Evolutionary conservation across 1,140 invertebrate genomes (phyloP).

Genomic region (Cyclargus thomasi): DNA sequence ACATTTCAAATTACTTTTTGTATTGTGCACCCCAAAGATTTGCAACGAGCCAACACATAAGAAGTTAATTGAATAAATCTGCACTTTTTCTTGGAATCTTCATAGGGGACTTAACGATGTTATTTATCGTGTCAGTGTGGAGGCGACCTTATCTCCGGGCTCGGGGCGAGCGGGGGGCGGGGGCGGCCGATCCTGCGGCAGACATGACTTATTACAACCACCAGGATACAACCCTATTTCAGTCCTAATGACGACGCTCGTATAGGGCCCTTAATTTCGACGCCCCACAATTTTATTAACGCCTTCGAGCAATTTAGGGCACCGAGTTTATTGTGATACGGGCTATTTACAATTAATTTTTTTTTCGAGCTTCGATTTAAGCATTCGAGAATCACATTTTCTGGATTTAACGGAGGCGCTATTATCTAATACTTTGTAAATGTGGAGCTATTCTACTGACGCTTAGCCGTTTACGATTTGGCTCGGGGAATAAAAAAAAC

Average conservation of each 20-base stretch:
- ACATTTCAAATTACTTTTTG: background rate
- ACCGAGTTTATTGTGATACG: conserved; percentile 48
- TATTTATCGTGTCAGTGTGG: conserved; percentile 3
- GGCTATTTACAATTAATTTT: conserved; percentile 34
- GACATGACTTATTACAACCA: conserved; percentile 70
- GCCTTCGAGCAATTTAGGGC: conserved; percentile 53
- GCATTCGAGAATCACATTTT: conserved; percentile 3
- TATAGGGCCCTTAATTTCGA: conserved; percentile 68
- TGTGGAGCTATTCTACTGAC: conserved; percentile 46
- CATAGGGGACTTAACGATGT: background rate
- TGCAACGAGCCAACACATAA: background rate
- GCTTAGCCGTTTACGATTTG: conserved; percentile 63
- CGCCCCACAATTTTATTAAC: conserved; percentile 70
- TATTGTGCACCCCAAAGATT: background rate
- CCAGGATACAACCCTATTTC: conserved; percentile 69
- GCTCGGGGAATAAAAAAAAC: conserved; percentile 54
- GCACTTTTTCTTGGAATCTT: background rate
- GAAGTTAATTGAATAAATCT: conserved; percentile 3
- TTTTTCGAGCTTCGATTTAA: conserved; percentile 32
- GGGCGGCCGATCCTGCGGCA: conserved; percentile 46
- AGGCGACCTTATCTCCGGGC: conserved; percentile 12
- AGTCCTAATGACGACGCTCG: conserved; percentile 66
- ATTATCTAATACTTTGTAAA: conserved; percentile 41
- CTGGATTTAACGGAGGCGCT: background rate
- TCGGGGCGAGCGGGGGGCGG: conserved; percentile 23